Evolutionary conservation across 2,113 vertebrate genomes (phyloP).

Genomic region (Piaya cayana): DNA sequence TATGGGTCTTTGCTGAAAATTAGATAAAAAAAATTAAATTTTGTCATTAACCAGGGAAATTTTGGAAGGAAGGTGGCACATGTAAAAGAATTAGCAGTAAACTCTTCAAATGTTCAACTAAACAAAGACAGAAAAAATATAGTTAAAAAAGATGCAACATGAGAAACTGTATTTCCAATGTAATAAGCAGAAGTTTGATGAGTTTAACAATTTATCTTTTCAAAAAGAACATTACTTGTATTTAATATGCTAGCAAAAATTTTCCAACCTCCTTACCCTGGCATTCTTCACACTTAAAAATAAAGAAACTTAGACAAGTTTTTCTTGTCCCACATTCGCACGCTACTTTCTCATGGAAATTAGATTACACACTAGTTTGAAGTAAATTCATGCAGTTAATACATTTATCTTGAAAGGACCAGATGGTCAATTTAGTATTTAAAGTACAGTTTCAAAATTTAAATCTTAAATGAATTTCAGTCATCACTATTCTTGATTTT

Average conservation of each 20-base stretch:
- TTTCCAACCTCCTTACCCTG: not conserved
- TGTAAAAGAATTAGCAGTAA: not conserved
- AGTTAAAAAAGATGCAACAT: not conserved
- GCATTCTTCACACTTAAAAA: constrained; percentile 15
- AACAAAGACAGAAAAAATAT: not conserved
- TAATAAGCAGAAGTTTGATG: not conserved
- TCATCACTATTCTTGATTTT: not conserved
- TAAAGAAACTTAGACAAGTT: constrained; percentile 4
- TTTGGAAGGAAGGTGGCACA: not conserved
- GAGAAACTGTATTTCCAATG: not conserved
- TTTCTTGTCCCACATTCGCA: constrained; percentile 31
- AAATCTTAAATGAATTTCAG: constrained; percentile 18
- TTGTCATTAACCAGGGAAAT: not conserved
- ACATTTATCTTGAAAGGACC: constrained; percentile 53
- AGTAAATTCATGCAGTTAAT: constrained; percentile 53
- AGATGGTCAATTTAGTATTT: constrained; percentile 45
- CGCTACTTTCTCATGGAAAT: constrained; percentile 42
- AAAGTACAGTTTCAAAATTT: constrained; percentile 4
- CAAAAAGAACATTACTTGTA: not conserved
- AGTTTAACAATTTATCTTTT: not conserved
- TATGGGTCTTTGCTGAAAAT: not conserved
- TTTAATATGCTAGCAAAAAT: not conserved
- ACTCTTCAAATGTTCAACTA: not conserved
- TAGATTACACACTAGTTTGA: constrained; percentile 43
- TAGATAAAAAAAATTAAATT: not conserved